These are phyloP conservation scores for Corvus hawaiiensis DNA, from an alignment of 2,113 vertebrate species.

Conservation along the genomic window DNA sequence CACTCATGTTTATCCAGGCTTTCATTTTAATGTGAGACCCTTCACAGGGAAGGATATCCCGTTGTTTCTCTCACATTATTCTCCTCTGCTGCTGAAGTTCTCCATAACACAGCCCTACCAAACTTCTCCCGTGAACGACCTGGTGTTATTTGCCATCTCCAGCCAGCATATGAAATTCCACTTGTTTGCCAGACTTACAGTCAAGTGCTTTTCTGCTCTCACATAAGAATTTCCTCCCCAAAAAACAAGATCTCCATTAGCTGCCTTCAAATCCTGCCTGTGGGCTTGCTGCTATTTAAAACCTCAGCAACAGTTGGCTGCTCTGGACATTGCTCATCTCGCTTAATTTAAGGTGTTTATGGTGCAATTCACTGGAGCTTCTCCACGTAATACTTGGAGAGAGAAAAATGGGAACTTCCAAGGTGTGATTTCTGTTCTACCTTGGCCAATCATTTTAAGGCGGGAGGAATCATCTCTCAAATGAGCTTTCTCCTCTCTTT, in stretches of 20 bases:
- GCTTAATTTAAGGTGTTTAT: constrained; percentile 2
- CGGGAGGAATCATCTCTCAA: neutral
- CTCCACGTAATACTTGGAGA: neutral
- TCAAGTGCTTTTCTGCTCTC: neutral
- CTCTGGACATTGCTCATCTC: constrained; percentile 1
- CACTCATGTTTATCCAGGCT: neutral
- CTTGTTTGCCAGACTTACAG: neutral
- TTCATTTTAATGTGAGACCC: neutral
- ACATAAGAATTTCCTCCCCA: neutral
- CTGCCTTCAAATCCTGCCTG: neutral
- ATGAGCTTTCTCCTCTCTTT: neutral
- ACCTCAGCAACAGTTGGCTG: neutral
- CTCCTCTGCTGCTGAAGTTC: neutral
- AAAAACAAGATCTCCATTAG: neutral
- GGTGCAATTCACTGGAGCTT: neutral
- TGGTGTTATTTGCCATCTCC: neutral
- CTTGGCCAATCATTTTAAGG: neutral
- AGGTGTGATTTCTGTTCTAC: neutral
- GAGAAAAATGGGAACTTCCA: neutral
- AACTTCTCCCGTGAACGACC: neutral
- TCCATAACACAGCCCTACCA: neutral
- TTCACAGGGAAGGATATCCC: neutral
- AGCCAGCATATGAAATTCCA: neutral
- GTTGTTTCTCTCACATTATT: neutral
- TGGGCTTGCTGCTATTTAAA: neutral